These are phyloP conservation scores for Procambarus clarkii DNA, from an alignment of 1,140 invertebrate species.

Conservation along the genomic window DNA sequence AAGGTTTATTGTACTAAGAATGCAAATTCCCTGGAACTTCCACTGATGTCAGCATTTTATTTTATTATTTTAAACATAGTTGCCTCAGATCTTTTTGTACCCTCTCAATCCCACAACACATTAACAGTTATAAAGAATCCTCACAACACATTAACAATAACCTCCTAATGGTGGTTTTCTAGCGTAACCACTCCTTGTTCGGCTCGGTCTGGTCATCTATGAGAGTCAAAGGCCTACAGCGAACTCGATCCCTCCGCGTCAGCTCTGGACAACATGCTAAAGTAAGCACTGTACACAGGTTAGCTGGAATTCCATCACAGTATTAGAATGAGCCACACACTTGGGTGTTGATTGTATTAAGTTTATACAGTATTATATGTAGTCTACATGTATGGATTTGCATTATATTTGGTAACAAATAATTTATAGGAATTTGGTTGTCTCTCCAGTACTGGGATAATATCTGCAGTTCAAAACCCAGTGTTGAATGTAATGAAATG, in stretches of 20 bases:
- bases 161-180: slow-evolving; percentile 63
- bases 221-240: slow-evolving; percentile 80
- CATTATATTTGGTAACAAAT: neutral
- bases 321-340: neutral
- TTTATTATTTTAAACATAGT: neutral
- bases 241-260: slow-evolving; percentile 75
- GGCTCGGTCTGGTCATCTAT: slow-evolving; percentile 96
- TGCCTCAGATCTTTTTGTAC: neutral
- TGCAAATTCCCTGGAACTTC: neutral
- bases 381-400: neutral
- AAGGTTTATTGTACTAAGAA: neutral
- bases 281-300: slow-evolving; percentile 77
- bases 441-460: neutral
- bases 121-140: slow-evolving; percentile 28
- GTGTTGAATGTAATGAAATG: too few species aligned
- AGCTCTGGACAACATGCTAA: slow-evolving; percentile 77
- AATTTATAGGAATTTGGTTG: neutral
- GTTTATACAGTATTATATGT: neutral
- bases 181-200: slow-evolving; percentile 98
- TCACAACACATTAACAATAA: slow-evolving; percentile 49
- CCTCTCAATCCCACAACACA: slow-evolving; percentile 29
- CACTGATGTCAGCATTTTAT: neutral
- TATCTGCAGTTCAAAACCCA: neutral
- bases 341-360: neutral
- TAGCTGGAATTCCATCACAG: slow-evolving; percentile 25